Evolutionary conservation across 2,113 vertebrate genomes (phyloP), one percentile per base, ranked within the genome.

Genomic region (Collichthys lucidus): DNA sequence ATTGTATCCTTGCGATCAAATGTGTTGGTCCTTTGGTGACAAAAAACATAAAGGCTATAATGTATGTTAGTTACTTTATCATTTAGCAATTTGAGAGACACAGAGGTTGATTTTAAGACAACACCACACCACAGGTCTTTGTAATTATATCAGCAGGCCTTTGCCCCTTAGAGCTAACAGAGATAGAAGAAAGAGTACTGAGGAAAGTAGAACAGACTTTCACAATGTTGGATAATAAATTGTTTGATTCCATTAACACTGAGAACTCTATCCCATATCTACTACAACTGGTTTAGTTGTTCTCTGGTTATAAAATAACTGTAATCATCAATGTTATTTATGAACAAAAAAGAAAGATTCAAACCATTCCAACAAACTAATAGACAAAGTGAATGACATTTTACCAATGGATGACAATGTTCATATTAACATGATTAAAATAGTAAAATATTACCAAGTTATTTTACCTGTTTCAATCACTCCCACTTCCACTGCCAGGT

Each of bases 61-160:
- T 86, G 87, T 59, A 55, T 71, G 29, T 86, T 46, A 71, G 59
- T 79, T 64, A 80, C 70, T 80, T 77, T 46, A 68, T 77, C 52
- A 83, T 84, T 87, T 87, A 73, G 69, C 78, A 87, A 81, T 82
- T 82, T 86, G 52, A 85, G 71, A 74, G 61, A 29, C 56, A 62
- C 35, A 69, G 12, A 77, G 77, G 78, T 84, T 79, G 50, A 70
- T 83, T 80, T 60, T 26, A 59, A 68, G 31, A 69, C 64, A 20
- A 80, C 47, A 53, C 62, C 42, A 46, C 56, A 42, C 49, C 50
- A 52, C 61, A 68, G 50, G 74, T 87, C 46, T 78, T 69, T 57
- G 44, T 89, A 87, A 88, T 91, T 87, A 68, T 40, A 90, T 42
- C 56, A 67, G 75, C 35, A n/a, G 64, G 59, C 65, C 47, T 62